These are phyloP conservation scores for Poeciliopsis prolifica DNA, from an alignment of 2,113 vertebrate genomes.

Conservation along the genomic window DNA sequence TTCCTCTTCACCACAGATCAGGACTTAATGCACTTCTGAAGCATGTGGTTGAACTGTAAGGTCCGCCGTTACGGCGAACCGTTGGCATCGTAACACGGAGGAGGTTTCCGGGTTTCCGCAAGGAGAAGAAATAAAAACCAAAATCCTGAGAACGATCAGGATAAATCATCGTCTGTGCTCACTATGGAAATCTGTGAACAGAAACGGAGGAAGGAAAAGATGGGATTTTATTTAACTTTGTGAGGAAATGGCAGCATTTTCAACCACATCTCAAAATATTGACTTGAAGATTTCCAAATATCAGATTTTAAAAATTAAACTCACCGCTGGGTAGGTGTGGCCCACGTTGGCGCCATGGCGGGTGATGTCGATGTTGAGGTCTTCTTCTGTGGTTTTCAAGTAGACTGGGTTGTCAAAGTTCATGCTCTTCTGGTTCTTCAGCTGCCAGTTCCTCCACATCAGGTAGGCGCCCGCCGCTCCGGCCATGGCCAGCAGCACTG, in stretches of 20 bases:
- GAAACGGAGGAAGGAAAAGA: not conserved
- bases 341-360: conserved; percentile 89
- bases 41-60: conserved; percentile 76
- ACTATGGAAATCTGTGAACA: conserved; percentile 93
- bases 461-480: conserved; percentile 86
- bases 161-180: conserved; percentile 95
- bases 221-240: too few relatives aligned
- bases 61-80: conserved; percentile 78
- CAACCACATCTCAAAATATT: too few relatives aligned
- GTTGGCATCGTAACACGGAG: conserved; percentile 77
- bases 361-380: conserved; percentile 93
- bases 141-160: conserved; percentile 71
- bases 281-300: too few relatives aligned
- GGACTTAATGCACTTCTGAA: conserved; percentile 83
- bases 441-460: conserved; percentile 97
- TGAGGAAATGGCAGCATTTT: too few relatives aligned
- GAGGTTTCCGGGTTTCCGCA: conserved; percentile 26
- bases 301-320: conserved; percentile 50
- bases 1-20: conserved; percentile 47
- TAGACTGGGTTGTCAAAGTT: conserved; percentile 99
- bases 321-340: conserved; percentile 97
- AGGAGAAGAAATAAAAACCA: not conserved
- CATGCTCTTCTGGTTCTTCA: conserved; percentile 99
- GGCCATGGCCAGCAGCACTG: conserved; percentile 89
- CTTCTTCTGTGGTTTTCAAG: conserved; percentile 97